These are phyloP conservation scores for Cheilosia urbana DNA, from an alignment of 2,888 invertebrate genomes.

Conservation along the genomic window DNA sequence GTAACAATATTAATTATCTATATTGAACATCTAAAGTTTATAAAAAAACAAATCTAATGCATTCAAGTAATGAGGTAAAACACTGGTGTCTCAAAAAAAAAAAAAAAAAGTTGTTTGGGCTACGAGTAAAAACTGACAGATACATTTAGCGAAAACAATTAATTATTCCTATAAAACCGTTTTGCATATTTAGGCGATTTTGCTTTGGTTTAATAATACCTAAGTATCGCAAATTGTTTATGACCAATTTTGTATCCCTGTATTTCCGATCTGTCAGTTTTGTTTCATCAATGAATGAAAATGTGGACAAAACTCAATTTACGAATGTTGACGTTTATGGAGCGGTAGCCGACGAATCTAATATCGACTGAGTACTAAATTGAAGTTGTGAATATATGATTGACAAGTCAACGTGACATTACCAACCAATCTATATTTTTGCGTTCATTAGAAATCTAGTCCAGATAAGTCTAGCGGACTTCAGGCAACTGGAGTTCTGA, in stretches of 20 bases:
- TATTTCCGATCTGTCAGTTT: too few species aligned
- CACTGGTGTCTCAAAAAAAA: neutral
- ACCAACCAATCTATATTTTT: too few species aligned
- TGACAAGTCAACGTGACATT: too few species aligned
- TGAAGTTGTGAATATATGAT: too few species aligned
- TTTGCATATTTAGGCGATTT: neutral
- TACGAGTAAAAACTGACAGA: neutral
- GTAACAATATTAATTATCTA: neutral
- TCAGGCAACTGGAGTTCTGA: too few species aligned
- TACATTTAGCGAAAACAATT: neutral
- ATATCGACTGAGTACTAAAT: too few species aligned
- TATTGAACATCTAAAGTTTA: neutral
- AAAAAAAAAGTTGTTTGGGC: neutral
- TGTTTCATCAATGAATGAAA: neutral
- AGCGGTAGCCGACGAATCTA: too few species aligned
- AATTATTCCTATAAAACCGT: neutral
- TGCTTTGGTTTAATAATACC: neutral
- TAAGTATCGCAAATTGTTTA: neutral
- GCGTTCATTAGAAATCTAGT: too few species aligned
- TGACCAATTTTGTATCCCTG: neutral
- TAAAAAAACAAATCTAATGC: too few species aligned
- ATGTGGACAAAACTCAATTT: neutral
- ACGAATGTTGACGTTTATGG: too few species aligned
- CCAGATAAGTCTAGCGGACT: too few species aligned
- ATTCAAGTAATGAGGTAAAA: too few species aligned